These are phyloP conservation scores for Embidobia sp. DNA, from an alignment of 2,888 invertebrate genomes.

Conservation along the genomic window DNA sequence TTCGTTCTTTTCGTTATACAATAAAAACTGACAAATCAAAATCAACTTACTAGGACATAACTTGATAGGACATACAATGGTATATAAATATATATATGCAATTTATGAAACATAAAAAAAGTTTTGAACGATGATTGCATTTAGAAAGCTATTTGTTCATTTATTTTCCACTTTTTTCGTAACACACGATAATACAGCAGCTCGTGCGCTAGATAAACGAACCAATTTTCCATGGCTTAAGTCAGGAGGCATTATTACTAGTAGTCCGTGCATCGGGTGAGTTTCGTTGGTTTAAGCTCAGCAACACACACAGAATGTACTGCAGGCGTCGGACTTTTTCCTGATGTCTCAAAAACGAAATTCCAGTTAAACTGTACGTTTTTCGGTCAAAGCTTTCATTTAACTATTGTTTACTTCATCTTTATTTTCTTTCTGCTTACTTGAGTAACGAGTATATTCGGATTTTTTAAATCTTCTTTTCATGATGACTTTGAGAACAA, in stretches of 20 bases:
- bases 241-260: conserved; percentile 74
- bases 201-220: conserved; percentile 74
- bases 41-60: too few species aligned
- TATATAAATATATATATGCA: too few species aligned
- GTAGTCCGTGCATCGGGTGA: conserved; percentile 50
- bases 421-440: conserved; percentile 18
- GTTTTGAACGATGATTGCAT: conserved; percentile 48
- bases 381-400: conserved; percentile 25
- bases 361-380: conserved; percentile 17
- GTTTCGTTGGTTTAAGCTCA: conserved; percentile 65
- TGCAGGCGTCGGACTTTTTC: conserved; percentile 49
- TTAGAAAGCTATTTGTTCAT: conserved; percentile 59
- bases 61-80: too few species aligned
- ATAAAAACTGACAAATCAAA: too few species aligned
- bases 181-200: conserved; percentile 70
- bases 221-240: conserved; percentile 77
- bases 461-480: too few species aligned
- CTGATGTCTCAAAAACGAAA: conserved; percentile 45
- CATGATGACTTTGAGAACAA: too few species aligned
- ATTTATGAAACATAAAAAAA: too few species aligned
- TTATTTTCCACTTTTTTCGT: conserved; percentile 65
- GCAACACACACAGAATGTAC: conserved; percentile 56
- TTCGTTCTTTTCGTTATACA: too few species aligned
- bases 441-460: conserved; percentile 1
- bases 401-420: conserved; percentile 42